Evolutionary conservation across 1,140 invertebrate genomes (phyloP), one percentile per base, ranked within the genome.

Genomic region (Drosophila lacteicornis): DNA sequence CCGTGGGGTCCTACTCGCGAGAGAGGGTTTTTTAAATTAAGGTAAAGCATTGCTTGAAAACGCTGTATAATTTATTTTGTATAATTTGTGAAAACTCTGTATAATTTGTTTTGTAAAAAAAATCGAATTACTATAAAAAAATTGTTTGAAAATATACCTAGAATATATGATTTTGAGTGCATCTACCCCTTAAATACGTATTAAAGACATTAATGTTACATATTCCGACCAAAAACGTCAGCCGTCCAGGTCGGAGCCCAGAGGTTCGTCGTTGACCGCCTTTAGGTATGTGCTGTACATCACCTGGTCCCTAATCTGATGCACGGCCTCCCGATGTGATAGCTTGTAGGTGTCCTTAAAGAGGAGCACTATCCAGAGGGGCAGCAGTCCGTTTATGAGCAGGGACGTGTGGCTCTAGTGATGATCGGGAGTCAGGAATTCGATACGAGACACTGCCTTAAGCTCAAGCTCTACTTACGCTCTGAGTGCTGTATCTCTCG

Each of bases 341-440:
- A 92, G 53, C 1, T 81, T 68, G 38, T 74, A 88, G 11, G 63
- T 79, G 36, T 92, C 79, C 84, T 81, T 92, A 19, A 92, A 90
- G 0, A 92, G 61, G 13, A 73, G 71, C 4, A 92, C 66, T 25
- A 91, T 70, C 91, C 91, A 92, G 11, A 85, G 59, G 0, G 91
- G 91, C 19, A 92, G 49, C 12, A 92, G n/a, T 2, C 77, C 91
- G 36, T 92, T 92, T n/a, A 88, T 57, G 5, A 85, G 59, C 11
- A 92, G 68, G 12, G 83, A 59, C 1, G 62, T 66, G 42, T 87
- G 76, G 1, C 61, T 53, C 83, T 86, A 30, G 38, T 38, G 19
- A 8, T 46, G 42, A 59, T n/a, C 25, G 27, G 22, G 2, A 15
- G 1, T 13, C 25, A 22, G 5, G 17, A 9, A 27, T 45, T 4